Percentiles rank a stretch among this genome's conserved stretches.
These are phyloP conservation scores for Perca flavescens DNA, from an alignment of 2,113 vertebrate species.

Conservation along the genomic window DNA sequence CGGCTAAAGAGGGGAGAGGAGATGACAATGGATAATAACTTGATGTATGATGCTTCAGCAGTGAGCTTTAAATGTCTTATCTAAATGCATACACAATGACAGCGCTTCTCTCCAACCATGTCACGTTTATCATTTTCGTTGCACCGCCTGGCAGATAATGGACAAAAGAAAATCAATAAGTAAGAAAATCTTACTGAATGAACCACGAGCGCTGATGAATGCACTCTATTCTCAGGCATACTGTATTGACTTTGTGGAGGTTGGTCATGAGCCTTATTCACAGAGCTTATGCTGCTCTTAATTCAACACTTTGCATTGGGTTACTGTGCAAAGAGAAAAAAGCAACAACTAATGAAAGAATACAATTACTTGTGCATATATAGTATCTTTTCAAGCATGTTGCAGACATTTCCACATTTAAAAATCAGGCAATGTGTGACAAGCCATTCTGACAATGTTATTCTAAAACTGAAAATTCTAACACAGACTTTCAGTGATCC, in stretches of 20 bases:
- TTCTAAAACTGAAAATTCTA: background rate
- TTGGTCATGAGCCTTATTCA: slow-evolving; percentile 15
- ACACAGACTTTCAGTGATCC: background rate
- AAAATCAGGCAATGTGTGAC: background rate
- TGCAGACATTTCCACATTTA: background rate
- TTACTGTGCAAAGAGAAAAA: background rate
- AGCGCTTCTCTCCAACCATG: slow-evolving; percentile 46
- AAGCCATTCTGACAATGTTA: background rate
- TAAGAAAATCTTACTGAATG: slow-evolving; percentile 62
- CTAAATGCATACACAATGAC: slow-evolving; percentile 73
- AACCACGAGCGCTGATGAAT: slow-evolving; percentile 56
- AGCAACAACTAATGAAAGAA: background rate
- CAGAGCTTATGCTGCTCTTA: slow-evolving; percentile 5
- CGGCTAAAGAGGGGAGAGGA: slow-evolving; percentile 53
- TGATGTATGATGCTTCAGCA: slow-evolving; percentile 61
- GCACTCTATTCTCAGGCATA: slow-evolving; percentile 26
- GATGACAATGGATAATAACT: slow-evolving; percentile 67
- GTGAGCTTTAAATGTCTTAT: slow-evolving; percentile 74
- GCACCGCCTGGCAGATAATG: slow-evolving; percentile 64
- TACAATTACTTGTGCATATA: background rate
- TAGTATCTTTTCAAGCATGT: background rate
- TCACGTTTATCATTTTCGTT: slow-evolving; percentile 60
- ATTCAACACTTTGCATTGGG: slow-evolving; percentile 11
- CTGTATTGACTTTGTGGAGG: slow-evolving; percentile 33
- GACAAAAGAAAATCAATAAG: slow-evolving; percentile 74